Evolutionary conservation across 2,797 vertebrate genomes (phyloP).

Genomic region (Lycodopsis pacificus): DNA sequence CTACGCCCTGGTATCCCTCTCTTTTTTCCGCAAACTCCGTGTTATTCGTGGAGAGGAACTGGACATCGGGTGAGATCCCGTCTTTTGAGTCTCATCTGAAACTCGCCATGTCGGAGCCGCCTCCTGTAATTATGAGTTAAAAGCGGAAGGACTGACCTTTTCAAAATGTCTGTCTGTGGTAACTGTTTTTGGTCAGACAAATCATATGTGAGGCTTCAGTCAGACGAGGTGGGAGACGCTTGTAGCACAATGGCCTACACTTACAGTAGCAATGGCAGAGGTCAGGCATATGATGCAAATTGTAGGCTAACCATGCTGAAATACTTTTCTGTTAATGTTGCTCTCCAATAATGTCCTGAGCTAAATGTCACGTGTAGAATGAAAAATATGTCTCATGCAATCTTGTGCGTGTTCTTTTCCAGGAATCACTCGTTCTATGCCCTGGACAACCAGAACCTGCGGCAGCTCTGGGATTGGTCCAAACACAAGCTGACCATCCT

Average conservation of each 20-base stretch:
- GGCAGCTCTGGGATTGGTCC: constrained; percentile 99
- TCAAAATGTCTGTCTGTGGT: constrained; percentile 64
- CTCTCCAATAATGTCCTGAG: constrained; percentile 17
- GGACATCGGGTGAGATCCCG: constrained; percentile 89
- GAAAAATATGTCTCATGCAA: constrained; percentile 24
- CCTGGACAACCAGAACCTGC: constrained; percentile 96
- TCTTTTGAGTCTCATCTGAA: constrained; percentile 38
- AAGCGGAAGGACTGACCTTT: constrained; percentile 73
- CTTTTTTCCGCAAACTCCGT: constrained; percentile 94
- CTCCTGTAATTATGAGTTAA: constrained; percentile 77
- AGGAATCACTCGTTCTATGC: constrained; percentile 98
- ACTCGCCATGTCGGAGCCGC: constrained; percentile 54
- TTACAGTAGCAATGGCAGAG: constrained; percentile 35
- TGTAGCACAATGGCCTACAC: constrained; percentile 37
- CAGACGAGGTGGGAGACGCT: constrained; percentile 36
- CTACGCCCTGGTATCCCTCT: constrained; percentile 95
- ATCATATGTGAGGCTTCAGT: constrained; percentile 61
- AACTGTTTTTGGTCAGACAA: constrained; percentile 59
- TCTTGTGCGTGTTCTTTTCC: constrained; percentile 36
- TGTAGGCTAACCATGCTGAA: constrained; percentile 36
- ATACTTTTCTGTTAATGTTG: constrained; percentile 34
- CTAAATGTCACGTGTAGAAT: constrained; percentile 23
- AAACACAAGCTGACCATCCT: constrained; percentile 95
- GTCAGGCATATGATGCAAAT: constrained; percentile 28
- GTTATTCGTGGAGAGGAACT: constrained; percentile 92